Percentiles rank a stretch among this genome's conserved stretches.
These are phyloP conservation scores for Campodea augens DNA, from an alignment of 1,140 invertebrate species.

Conservation along the genomic window DNA sequence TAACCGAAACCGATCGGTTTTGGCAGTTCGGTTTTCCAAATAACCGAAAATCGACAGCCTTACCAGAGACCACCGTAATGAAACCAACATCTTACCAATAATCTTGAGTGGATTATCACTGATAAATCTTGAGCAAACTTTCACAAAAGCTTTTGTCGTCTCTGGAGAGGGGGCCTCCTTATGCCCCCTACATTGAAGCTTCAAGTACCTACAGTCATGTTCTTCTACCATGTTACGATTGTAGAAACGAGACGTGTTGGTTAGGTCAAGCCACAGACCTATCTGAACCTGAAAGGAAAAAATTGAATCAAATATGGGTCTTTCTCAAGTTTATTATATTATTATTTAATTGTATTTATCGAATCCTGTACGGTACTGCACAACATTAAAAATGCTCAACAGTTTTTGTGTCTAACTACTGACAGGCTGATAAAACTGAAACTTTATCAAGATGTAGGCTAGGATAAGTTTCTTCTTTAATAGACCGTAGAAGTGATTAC, in stretches of 20 bases:
- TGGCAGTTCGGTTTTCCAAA: no score
- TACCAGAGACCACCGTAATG: no score
- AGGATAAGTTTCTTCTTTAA: no score
- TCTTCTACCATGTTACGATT: conserved; percentile 53
- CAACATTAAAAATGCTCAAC: no score
- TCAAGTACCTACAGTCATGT: conserved; percentile 29
- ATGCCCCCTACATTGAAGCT: conserved; percentile 70
- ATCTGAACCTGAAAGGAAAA: conserved; percentile 45
- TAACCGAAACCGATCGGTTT: no score
- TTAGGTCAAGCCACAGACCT: conserved; percentile 90
- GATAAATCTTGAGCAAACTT: conserved; percentile 57
- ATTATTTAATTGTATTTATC: neutral
- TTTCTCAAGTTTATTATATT: neutral
- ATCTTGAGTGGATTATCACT: conserved; percentile 53
- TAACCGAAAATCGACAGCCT: no score
- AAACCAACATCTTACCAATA: no score
- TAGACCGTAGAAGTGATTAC: no score
- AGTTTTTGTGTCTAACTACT: no score
- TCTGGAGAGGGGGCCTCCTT: conserved; percentile 55
- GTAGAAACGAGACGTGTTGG: conserved; percentile 88
- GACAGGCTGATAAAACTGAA: no score
- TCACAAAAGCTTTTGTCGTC: conserved; percentile 57
- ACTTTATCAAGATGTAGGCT: no score
- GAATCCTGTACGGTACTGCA: neutral
- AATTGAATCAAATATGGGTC: no score